phyloP scores from a whole-genome alignment of 1,140 invertebrate genomes.

The Zaprionus camerounensis region DNA sequence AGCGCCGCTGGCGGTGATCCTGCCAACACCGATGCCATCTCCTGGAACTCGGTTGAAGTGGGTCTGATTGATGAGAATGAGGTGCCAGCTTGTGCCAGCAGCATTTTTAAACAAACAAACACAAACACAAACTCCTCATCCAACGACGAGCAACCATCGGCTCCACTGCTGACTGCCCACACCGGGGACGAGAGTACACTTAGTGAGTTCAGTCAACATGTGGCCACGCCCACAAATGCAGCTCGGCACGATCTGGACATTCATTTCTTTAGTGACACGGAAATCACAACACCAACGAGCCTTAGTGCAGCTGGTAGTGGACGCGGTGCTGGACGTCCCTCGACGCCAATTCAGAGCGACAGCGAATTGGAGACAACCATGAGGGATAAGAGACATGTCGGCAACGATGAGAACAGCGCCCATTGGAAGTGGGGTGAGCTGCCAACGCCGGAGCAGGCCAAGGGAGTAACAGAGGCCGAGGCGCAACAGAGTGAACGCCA shows the following conservation, averaged over 20 bases:
- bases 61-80: constrained; percentile 73
- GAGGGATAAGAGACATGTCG: constrained; percentile 85
- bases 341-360: constrained; percentile 95
- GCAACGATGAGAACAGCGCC: constrained; percentile 83
- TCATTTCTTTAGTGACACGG: constrained; percentile 96
- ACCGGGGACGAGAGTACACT: constrained; percentile 65
- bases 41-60: constrained; percentile 57
- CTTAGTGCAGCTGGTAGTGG: constrained; percentile 42
- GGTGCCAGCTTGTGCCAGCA: constrained; percentile 19
- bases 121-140: constrained; percentile 62
- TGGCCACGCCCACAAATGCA: constrained; percentile 43
- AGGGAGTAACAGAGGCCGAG: constrained; percentile 42
- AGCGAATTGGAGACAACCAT: constrained; percentile 94
- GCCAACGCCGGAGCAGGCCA: constrained; percentile 87
- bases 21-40: constrained; percentile 50
- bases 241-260: constrained; percentile 87
- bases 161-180: constrained; percentile 60
- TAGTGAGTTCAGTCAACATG: constrained; percentile 50
- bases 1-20: constrained; percentile 63
- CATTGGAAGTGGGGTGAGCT: constrained; percentile 99
- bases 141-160: constrained; percentile 70
- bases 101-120: constrained; percentile 26
- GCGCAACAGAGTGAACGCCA: constrained; percentile 87
- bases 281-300: constrained; percentile 85
- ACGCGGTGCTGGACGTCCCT: constrained; percentile 87